Base-by-base conservation (phyloP, 2,113 vertebrate genomes). In the Stomatorhinus ivindoensis region DNA sequence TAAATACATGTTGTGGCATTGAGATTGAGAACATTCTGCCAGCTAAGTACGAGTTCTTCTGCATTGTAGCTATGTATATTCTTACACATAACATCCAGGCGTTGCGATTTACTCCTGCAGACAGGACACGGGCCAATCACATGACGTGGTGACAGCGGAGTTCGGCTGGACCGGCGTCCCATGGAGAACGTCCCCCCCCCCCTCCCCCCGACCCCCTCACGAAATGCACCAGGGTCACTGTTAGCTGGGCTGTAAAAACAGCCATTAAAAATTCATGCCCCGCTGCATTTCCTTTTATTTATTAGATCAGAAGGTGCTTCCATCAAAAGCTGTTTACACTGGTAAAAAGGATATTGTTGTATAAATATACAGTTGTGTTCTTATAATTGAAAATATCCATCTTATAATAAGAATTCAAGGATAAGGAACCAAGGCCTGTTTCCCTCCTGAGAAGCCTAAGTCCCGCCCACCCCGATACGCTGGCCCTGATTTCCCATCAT, bases 301-400 rank as follows among this genome's bases (percentile, higher is more conserved):
- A 80, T 80, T 80, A 80, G 73, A 80, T 80, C 7, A 42, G 73
- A 80, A 80, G 19, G 73, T 19, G 31, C 35, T 80, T 42, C 42
- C 31, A 80, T 80, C 73, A 80, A 80, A 80, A 80, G 73, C 73
- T 80, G 35, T 80, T 80, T 80, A 42, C 35, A 80, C 73, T 39
- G 35, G 35, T 39, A 80, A 80, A 80, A 80, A 42, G 31, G 15
- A 42, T 80, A 80, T 80, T 35, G 73, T 80, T 80, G 73, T 80
- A 80, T 80, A 80, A 80, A 80, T 80, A 80, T 80, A 76, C 27
- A 19, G 73, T 69, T 80, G n/a, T 61, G 55, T 35, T 73, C 39
- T 42, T 80, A 80, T 80, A 80, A 80, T 80, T 80, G 73, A 80
- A 80, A 80, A 35, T 17, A 80, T 80, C 73, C 73, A 80, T 80